Evolutionary conservation across 2,888 invertebrate genomes (phyloP).

Genomic region (Lysandra bellargus): DNA sequence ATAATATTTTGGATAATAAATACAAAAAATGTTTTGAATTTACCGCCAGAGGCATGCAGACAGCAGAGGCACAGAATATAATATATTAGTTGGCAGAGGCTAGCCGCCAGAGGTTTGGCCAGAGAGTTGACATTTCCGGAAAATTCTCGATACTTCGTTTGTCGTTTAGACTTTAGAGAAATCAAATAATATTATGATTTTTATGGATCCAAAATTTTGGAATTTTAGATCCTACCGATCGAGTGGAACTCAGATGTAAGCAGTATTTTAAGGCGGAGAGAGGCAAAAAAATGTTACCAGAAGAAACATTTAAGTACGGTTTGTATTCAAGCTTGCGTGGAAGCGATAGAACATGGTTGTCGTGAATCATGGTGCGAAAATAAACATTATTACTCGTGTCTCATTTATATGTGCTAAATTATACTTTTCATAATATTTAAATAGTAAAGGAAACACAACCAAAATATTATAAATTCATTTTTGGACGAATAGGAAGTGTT

Average conservation of each 20-base stretch:
- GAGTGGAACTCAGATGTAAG: not conserved
- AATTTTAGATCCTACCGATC: not conserved
- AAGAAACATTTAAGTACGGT: not conserved
- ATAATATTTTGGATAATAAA: not conserved
- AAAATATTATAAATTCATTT: not conserved
- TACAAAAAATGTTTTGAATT: slow-evolving; percentile 29
- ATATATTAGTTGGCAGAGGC: too few relatives aligned
- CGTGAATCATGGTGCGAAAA: not conserved
- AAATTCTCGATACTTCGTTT: slow-evolving; percentile 43
- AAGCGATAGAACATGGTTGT: not conserved
- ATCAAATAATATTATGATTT: too few relatives aligned
- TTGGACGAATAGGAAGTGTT: not conserved
- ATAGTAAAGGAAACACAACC: not conserved
- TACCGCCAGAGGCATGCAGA: slow-evolving; percentile 35
- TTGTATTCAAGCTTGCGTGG: not conserved
- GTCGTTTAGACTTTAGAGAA: not conserved
- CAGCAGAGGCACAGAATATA: too few relatives aligned
- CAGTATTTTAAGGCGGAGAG: not conserved
- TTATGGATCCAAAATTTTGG: not conserved
- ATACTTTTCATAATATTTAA: not conserved
- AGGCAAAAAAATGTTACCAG: not conserved
- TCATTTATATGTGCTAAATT: not conserved
- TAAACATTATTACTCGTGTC: not conserved
- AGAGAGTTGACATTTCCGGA: slow-evolving; percentile 47
- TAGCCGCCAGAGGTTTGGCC: too few relatives aligned